Conservation (phyloP, 2,797 vertebrate genomes). For the Manis pentadactyla region DNA sequence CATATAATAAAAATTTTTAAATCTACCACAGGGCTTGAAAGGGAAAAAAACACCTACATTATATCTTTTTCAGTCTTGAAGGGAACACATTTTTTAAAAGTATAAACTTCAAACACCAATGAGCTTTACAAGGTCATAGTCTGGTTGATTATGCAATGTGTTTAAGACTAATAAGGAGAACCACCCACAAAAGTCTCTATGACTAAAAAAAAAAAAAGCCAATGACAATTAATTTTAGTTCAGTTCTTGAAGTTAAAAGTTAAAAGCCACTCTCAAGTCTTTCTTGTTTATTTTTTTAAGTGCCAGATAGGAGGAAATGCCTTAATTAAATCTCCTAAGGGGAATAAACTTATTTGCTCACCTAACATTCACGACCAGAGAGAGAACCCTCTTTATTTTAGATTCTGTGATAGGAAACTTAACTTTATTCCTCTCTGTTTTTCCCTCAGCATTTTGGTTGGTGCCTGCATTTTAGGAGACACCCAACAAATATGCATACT, state of each 20-base stretch:
- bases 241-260: neutral
- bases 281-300: neutral
- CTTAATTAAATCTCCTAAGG: neutral
- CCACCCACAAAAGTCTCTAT: neutral
- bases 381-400: neutral
- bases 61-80: constrained; percentile 53
- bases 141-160: neutral
- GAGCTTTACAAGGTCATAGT: neutral
- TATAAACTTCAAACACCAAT: neutral
- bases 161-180: neutral
- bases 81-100: constrained; percentile 61
- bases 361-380: neutral
- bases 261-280: neutral
- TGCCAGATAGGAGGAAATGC: neutral
- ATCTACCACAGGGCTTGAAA: neutral
- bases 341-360: neutral
- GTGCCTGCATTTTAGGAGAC: neutral
- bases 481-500: neutral
- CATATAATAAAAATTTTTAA: constrained; percentile 31
- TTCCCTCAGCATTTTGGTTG: neutral
- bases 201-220: neutral
- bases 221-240: neutral
- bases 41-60: neutral
- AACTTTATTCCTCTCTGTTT: neutral
- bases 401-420: neutral